Evolutionary conservation across 2,888 invertebrate species (phyloP).

Genomic region (Cryptocheilus praepositus): DNA sequence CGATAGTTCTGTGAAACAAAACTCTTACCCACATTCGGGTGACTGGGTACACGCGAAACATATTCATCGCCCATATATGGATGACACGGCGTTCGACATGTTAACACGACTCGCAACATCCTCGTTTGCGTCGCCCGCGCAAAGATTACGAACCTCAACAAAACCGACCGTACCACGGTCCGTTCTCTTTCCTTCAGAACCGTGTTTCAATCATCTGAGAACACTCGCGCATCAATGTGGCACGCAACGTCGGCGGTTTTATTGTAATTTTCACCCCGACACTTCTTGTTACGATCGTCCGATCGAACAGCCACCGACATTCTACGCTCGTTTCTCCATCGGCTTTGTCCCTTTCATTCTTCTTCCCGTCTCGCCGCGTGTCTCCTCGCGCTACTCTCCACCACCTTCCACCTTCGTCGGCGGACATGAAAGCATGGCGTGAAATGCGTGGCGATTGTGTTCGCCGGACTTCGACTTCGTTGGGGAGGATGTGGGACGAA

Average conservation of each 20-base stretch:
- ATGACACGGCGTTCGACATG: too few relatives aligned
- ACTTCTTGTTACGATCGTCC: slow-evolving; percentile 51
- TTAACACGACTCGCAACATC: too few relatives aligned
- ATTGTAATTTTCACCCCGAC: slow-evolving; percentile 55
- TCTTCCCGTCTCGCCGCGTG: not conserved
- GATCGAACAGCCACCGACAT: slow-evolving; percentile 49
- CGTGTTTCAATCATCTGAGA: not conserved
- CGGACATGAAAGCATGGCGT: slow-evolving; percentile 64
- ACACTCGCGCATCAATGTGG: slow-evolving; percentile 2
- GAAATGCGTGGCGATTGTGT: slow-evolving; percentile 64
- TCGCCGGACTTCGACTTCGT: slow-evolving; percentile 35
- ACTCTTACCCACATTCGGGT: too few relatives aligned
- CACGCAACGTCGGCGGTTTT: slow-evolving; percentile 36
- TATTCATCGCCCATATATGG: too few relatives aligned
- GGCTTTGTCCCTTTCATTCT: not conserved
- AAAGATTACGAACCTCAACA: too few relatives aligned
- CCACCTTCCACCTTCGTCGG: slow-evolving; percentile 56
- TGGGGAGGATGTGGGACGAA: slow-evolving; percentile 27
- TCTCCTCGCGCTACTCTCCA: slow-evolving; percentile 14
- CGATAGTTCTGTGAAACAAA: too few relatives aligned
- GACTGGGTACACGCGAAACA: too few relatives aligned
- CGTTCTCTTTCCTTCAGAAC: not conserved
- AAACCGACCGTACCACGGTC: not conserved
- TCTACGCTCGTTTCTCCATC: slow-evolving; percentile 25
- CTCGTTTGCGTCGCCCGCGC: too few relatives aligned